A percentile compares a stretch with the other conserved stretches of the same genome.
Conservation (phyloP, 2,113 vertebrate species). For the Ursus arctos region DNA sequence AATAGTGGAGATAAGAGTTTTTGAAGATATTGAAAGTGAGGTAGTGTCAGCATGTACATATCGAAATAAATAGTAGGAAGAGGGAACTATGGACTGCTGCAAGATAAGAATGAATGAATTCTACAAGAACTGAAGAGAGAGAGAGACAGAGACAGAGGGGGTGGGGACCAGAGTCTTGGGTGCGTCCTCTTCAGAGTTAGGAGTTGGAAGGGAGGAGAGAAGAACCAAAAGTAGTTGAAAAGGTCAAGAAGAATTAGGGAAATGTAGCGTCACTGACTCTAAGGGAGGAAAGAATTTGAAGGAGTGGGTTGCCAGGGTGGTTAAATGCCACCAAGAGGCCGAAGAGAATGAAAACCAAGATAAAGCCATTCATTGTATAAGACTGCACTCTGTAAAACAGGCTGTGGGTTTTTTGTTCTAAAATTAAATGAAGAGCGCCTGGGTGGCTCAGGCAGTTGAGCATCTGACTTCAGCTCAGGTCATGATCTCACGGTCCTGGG, state of each 20-base stretch:
- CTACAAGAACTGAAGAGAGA: not conserved
- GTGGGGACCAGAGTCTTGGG: not conserved
- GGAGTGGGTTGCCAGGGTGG: constrained; percentile 69
- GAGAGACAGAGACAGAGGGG: not conserved
- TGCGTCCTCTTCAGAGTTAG: not conserved
- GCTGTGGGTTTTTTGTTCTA: constrained; percentile 63
- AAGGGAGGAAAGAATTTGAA: constrained; percentile 73
- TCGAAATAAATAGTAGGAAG: not conserved
- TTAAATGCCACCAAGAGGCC: constrained; percentile 57
- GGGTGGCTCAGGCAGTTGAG: not conserved
- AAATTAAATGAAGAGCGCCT: constrained; percentile 46
- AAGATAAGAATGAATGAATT: not conserved
- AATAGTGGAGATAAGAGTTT: not conserved
- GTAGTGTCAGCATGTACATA: not conserved
- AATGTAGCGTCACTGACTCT: not conserved
- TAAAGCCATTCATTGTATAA: constrained; percentile 68
- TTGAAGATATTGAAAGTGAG: not conserved
- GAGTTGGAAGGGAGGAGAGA: not conserved
- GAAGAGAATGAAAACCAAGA: constrained; percentile 10
- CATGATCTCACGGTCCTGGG: not conserved
- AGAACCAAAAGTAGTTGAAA: not conserved
- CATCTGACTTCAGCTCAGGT: not conserved
- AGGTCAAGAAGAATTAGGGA: constrained; percentile 57
- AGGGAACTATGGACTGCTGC: not conserved
- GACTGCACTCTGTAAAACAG: not conserved